Evolutionary conservation across 2,888 invertebrate genomes (phyloP).

Genomic region (Pammene fasciana): DNA sequence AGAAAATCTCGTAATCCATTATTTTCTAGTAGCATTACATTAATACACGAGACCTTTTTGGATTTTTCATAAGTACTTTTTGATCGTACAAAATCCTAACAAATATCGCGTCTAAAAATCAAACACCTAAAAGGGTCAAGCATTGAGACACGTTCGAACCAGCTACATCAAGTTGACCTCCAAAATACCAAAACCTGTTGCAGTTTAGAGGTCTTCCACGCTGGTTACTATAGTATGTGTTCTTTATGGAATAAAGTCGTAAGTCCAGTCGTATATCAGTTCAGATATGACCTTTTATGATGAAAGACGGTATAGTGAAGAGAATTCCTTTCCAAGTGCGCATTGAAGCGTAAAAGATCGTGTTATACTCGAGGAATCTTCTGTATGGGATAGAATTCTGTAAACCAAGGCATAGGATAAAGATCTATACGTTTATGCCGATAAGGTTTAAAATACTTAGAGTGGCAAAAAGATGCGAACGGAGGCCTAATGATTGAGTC

Average conservation of each 20-base stretch:
- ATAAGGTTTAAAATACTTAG: neutral
- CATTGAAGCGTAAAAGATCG: constrained; percentile 29
- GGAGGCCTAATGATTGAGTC: constrained; percentile 1
- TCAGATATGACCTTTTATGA: neutral
- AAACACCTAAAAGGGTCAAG: constrained; percentile 33
- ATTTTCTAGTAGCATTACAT: no score
- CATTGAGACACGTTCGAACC: constrained; percentile 15
- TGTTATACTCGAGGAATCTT: constrained; percentile 21
- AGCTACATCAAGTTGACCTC: neutral
- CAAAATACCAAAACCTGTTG: neutral
- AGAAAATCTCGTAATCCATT: no score
- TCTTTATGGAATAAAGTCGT: neutral
- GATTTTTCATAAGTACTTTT: neutral
- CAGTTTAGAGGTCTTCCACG: neutral
- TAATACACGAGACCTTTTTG: no score
- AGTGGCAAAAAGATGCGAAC: neutral
- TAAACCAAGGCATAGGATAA: neutral
- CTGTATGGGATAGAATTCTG: constrained; percentile 4
- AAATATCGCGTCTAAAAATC: constrained; percentile 19
- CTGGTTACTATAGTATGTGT: neutral
- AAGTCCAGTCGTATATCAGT: neutral
- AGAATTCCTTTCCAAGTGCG: constrained; percentile 19
- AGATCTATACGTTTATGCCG: neutral
- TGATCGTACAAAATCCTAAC: neutral
- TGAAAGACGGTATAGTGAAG: neutral